phyloP scores from a whole-genome alignment of 2,797 vertebrate genomes.

The Dromococcyx pavoninus region DNA sequence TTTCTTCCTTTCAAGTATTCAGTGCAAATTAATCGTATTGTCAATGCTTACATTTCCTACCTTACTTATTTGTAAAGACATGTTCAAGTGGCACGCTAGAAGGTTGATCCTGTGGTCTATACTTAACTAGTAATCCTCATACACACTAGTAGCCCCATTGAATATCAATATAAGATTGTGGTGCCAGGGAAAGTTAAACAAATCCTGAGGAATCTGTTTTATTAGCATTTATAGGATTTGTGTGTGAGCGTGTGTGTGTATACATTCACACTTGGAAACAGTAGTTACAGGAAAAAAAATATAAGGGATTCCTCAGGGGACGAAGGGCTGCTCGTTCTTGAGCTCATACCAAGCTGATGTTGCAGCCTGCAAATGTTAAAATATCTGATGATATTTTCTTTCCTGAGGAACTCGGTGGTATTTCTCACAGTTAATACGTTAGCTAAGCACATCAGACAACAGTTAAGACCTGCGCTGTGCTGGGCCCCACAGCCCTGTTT shows the following conservation, averaged over 20 bases:
- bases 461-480: not conserved
- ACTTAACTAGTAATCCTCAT: not conserved
- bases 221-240: conserved; percentile 59
- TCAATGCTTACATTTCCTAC: not conserved
- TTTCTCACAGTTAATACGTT: conserved; percentile 37
- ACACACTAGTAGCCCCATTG: not conserved
- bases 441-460: conserved; percentile 2
- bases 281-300: conserved; percentile 32
- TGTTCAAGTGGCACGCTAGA: conserved; percentile 8
- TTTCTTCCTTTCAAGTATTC: conserved; percentile 26
- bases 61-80: not conserved
- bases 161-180: not conserved
- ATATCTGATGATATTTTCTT: conserved; percentile 13
- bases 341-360: not conserved
- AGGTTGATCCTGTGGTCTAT: not conserved
- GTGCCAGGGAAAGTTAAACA: conserved; percentile 48
- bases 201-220: conserved; percentile 60
- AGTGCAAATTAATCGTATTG: not conserved
- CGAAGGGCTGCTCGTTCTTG: not conserved
- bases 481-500: not conserved
- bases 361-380: not conserved
- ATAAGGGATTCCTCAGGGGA: conserved; percentile 15
- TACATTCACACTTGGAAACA: conserved; percentile 36
- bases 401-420: not conserved
- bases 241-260: conserved; percentile 23